Base-by-base conservation (phyloP, 2,113 vertebrate genomes). In the Misgurnus anguillicaudatus region DNA sequence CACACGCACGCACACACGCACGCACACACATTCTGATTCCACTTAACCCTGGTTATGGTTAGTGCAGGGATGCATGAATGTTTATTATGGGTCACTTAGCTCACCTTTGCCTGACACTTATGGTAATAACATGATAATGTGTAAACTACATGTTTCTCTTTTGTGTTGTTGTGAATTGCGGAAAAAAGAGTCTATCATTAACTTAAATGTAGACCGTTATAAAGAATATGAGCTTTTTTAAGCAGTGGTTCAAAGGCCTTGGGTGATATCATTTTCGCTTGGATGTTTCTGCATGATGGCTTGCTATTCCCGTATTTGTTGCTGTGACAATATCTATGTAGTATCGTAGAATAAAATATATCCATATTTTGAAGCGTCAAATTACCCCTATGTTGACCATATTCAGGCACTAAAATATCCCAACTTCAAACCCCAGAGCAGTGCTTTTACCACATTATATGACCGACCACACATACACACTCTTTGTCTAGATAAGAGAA, bases 401-500 rank as follows among this genome's bases (percentile, higher is more conserved):
- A 51, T 51, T 51, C 13, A 51, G 48, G 5, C 48, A 51, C 48
- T 13, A 7, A 24, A 36, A 51, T 36, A 51, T 69, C 64, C 39
- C 41, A 67, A 39, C 41, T 42, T 0, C 48, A 14, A 24, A 7
- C 10, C n/a, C 4, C 66, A 4, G 21, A 9, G 19, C 55, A 60
- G n/a, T 73, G 7, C 19, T 4, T 6, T 73, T 73, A 24, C 55
- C 58, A 75, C 72, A 62, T 60, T 72, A 60, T 58, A 17, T 24
- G 38, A 60, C 36, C 21, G 17, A 24, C 6, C 58, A 61, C 72
- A 62, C 72, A 41, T 24, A 48, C 45, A 74, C 39, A 42, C 55
- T 24, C 70, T 48, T 31, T 31, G 9, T 47, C 72, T 60, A 71
- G 68, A 51, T 77, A 77, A 80, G 42, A 71, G 39, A 73, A 58